A percentile compares a stretch with the other conserved stretches of the same genome.
phyloP scores from a whole-genome alignment of 2,888 invertebrate species.

The Creontiades dilutus region DNA sequence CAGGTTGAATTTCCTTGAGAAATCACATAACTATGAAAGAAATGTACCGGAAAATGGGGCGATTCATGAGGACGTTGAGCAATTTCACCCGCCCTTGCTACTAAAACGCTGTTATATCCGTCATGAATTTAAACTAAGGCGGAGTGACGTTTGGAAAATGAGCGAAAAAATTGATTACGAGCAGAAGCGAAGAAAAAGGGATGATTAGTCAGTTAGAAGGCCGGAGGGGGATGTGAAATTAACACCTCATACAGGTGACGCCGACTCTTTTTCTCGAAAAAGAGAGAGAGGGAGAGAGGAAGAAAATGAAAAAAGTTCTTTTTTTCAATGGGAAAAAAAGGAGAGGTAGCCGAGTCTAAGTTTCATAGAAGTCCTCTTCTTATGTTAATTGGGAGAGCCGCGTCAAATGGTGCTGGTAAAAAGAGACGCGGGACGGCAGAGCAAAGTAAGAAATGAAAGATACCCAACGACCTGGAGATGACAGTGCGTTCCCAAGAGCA shows the following conservation, averaged over 20 bases:
- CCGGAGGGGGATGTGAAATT: constrained; percentile 42
- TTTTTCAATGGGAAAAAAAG: constrained; percentile 47
- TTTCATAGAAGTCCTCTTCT: constrained; percentile 62
- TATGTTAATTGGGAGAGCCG: constrained; percentile 61
- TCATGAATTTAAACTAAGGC: constrained; percentile 40
- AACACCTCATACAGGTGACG: constrained; percentile 62
- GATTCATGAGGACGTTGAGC: background rate
- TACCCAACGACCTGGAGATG: constrained; percentile 28
- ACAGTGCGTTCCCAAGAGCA: background rate
- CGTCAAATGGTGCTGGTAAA: constrained; percentile 1
- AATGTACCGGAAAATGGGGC: background rate
- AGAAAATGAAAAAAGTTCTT: background rate
- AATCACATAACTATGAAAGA: no score
- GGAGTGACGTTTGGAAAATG: constrained; percentile 46
- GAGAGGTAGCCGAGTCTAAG: constrained; percentile 50
- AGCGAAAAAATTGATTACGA: constrained; percentile 43
- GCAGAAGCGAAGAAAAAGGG: constrained; percentile 21
- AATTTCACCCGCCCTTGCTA: background rate
- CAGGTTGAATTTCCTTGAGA: no score
- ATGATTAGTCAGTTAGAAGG: constrained; percentile 56
- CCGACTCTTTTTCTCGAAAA: constrained; percentile 22
- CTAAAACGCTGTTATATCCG: background rate
- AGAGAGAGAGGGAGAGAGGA: background rate
- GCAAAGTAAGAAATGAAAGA: constrained; percentile 17
- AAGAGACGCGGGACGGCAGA: constrained; percentile 17